Evolutionary conservation across 2,888 invertebrate genomes (phyloP), one percentile per base, ranked within the genome.

Genomic region (Cotesia congregata): DNA sequence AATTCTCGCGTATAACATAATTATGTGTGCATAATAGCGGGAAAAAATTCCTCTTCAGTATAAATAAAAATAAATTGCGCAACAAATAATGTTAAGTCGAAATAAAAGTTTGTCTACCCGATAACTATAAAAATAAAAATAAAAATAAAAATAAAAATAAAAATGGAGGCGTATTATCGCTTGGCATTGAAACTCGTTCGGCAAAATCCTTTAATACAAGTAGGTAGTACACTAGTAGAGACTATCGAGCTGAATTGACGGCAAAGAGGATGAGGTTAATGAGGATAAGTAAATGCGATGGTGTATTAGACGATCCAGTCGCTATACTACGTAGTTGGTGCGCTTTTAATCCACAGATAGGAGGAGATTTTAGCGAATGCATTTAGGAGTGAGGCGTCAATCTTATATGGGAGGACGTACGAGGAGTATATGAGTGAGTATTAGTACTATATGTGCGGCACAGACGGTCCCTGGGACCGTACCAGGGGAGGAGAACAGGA

Each of bases 361-460:
- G 50, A 50, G 50, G 50, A 50, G 50, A 30, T 20, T 41, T 17
- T 20, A 40, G 20, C 20, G 9, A 15, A 64, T 77, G 71, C 75
- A 82, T 83, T 84, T 83, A 82, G 78, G 77, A 76, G 50, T 79
- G 82, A 83, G 80, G 81, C 82, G 81, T 85, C 83, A 84, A 84
- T 83, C 81, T 78, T 62, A 15, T 39, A 65, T 50, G 39, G 65
- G 20, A 67, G 50, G 38, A 50, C 59, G 41, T 38, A 65, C 20
- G 17, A 6, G n/a, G 6, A 30, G 30, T 30, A 30, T 30, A 30
- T 30, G 30, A 30, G 30, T 12, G 50, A 50, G 50, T 12, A 12
- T 50, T 50, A 50, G 50, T 50, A 30, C 4, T 30, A 30, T 30
- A 15, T 30, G n/a, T 20, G 12, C 20, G 20, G 30, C 50, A 41